Conservation (phyloP, 2,113 vertebrate genomes). For the Chaetorhynchus papuensis region DNA sequence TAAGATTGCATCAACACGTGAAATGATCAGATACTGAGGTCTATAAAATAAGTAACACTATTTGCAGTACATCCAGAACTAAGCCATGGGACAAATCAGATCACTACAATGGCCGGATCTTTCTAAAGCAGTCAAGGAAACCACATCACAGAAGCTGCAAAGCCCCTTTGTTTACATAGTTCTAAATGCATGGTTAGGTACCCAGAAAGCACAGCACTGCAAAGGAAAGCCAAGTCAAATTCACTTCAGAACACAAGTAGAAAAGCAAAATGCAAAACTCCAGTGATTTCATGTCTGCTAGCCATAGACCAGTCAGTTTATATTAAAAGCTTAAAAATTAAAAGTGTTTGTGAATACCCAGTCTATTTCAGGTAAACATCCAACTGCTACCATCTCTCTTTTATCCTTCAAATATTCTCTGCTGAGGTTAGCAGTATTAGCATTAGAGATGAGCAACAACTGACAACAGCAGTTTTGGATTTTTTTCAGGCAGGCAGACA, state of each 20-base stretch:
- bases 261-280: constrained; percentile 23
- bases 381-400: background rate
- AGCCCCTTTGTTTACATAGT: background rate
- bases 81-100: background rate
- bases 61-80: background rate
- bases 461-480: background rate
- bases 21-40: background rate
- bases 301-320: background rate
- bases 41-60: background rate
- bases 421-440: background rate
- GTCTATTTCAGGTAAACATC: background rate
- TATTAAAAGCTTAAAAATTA: background rate
- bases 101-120: background rate
- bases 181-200: constrained; percentile 34
- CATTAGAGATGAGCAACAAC: background rate
- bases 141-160: background rate
- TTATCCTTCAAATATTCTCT: background rate
- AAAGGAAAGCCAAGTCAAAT: constrained; percentile 55
- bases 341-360: background rate
- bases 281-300: constrained; percentile 45
- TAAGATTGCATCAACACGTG: background rate
- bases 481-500: constrained; percentile 45
- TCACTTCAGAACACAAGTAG: constrained; percentile 43
- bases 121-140: constrained; percentile 12
- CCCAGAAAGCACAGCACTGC: constrained; percentile 54